Evolutionary conservation across 92 coral and sea anemone species (phyloP), one percentile per base, ranked within the genome.

Genomic region (Metridium senile): DNA sequence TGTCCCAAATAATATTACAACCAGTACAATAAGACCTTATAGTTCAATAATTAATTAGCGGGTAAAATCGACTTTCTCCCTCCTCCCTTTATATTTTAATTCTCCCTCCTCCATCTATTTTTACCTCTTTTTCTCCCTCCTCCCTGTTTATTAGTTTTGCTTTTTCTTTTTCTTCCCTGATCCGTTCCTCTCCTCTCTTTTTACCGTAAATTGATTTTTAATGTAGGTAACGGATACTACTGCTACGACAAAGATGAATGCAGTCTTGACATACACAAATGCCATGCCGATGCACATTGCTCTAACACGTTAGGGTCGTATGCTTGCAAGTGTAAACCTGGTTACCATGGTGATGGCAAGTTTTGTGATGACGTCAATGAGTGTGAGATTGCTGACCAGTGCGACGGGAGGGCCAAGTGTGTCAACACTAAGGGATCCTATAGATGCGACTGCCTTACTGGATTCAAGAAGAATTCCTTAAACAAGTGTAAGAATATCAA

Each of bases 261-360:
- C 54, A 62, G 34, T 28, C 7, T 9, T 34, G 58, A 17, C 20
- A 34, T 35, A n/a, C 73, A 68, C 22, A 68, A 26, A 19, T 66
- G 71, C 23, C 52, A 68, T 66, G 27, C 16, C n/a, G n/a, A 85
- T 68, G 89, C 85, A 43, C 11, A 45, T 23, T 85, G 89, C 30
- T 26, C 26, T 0, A 73, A 85, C 31, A 23, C 31, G 0, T 9
- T 54, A 34, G 89, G 89, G 18, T 79, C 89, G 13, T 68, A 74
- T 39, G 13, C 27, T 16, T 85, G 89, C 51, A 49, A 13, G 0
- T 85, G 89, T 62, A 75, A 70, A n/a, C 31, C 28, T 9, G 89
- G 86, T 45, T 85, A 26, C 68, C 9, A 21, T 45, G 89, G 89
- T 9, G 64, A 74, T 46, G 86, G 89, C 2, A 49, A 17, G 18